Conservation (phyloP, 2,888 invertebrate species). For the Tortrix viridana region DNA sequence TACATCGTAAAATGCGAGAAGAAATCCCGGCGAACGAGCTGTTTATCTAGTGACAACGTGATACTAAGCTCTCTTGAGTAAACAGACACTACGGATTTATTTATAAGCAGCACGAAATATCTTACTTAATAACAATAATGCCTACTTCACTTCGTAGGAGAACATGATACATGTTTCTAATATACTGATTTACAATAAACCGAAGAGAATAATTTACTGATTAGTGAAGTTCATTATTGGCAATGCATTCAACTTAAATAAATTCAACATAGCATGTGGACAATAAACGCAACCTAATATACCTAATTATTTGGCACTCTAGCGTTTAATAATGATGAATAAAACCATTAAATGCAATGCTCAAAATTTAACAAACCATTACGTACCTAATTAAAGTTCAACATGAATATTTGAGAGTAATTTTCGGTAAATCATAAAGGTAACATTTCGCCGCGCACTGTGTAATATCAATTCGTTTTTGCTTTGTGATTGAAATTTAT, state of each 20-base stretch:
- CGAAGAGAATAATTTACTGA: not conserved
- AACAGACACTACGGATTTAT: constrained; percentile 33
- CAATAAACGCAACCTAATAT: constrained; percentile 24
- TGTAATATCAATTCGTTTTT: constrained; percentile 48
- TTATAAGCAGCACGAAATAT: constrained; percentile 21
- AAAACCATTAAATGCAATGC: constrained; percentile 23
- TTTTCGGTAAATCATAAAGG: constrained; percentile 51
- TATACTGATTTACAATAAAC: too few relatives aligned
- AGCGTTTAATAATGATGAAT: constrained; percentile 50
- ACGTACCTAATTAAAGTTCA: constrained; percentile 57
- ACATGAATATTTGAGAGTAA: constrained; percentile 54
- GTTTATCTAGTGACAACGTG: constrained; percentile 41
- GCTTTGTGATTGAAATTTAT: constrained; percentile 47
- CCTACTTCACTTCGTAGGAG: too few relatives aligned
- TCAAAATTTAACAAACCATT: constrained; percentile 52
- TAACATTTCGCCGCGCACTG: constrained; percentile 47
- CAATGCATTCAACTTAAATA: not conserved
- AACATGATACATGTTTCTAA: too few relatives aligned
- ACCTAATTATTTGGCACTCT: constrained; percentile 38
- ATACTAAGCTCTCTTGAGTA: constrained; percentile 39
- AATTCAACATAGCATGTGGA: not conserved
- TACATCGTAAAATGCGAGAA: constrained; percentile 45
- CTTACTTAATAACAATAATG: not conserved
- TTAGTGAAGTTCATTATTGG: not conserved
- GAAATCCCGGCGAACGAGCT: constrained; percentile 44